phyloP scores from a whole-genome alignment of 2,113 vertebrate genomes.

The Bolborhynchus lineola region DNA sequence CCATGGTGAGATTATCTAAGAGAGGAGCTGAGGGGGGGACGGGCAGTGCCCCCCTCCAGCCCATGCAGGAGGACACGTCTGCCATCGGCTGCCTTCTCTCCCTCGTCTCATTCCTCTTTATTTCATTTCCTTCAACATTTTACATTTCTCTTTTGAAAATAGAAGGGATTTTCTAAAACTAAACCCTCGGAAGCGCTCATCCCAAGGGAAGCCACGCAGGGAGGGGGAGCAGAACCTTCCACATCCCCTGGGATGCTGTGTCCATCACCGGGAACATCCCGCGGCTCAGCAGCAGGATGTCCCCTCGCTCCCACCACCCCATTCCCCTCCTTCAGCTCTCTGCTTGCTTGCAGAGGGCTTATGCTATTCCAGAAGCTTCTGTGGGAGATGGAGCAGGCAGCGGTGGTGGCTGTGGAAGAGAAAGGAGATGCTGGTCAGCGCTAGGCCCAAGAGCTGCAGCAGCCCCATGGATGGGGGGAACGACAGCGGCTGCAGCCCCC shows the following conservation, averaged over 20 bases:
- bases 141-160: background rate
- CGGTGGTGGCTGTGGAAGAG: background rate
- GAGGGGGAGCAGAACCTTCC: background rate
- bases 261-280: background rate
- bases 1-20: background rate
- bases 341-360: background rate
- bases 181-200: background rate
- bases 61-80: background rate
- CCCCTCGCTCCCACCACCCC: background rate
- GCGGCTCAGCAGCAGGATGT: rapidly evolving
- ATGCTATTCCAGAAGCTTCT: conserved; percentile 37
- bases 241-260: rapidly evolving
- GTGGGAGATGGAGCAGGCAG: background rate
- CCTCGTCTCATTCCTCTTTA: background rate
- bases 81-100: rapidly evolving
- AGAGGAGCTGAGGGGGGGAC: background rate
- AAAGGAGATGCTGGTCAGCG: background rate
- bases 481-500: background rate
- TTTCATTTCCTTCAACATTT: rapidly evolving
- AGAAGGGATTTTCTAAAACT: background rate
- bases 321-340: background rate
- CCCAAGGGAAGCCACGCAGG: rapidly evolving
- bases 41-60: background rate
- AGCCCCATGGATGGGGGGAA: background rate
- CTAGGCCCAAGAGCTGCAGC: background rate